Base-by-base conservation (phyloP, 2,797 vertebrate species). In the Bucorvus abyssinicus region DNA sequence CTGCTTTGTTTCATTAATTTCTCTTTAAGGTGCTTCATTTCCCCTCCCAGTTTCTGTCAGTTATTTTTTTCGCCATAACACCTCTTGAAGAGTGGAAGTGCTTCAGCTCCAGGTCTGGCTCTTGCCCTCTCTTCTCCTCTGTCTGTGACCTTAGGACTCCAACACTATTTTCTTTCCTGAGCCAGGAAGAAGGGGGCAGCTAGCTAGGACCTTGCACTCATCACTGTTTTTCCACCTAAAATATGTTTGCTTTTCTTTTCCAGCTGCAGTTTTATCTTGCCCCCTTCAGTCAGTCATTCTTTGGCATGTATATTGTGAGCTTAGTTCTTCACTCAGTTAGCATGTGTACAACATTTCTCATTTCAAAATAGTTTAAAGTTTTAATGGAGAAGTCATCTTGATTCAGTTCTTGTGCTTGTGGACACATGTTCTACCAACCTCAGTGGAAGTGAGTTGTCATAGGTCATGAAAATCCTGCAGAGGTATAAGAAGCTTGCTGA, bases 131-230 rank as follows among this genome's bases (percentile, higher is more conserved):
- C 57, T 92, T 96, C 78, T 95, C 40, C 47, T 90, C 84, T 96
- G 71, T 87, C 80, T 96, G 85, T 96, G 95, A 94, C 95, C 96
- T 91, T 87, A 93, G 77, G 87, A 79, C 91, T 97, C 96, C 96
- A 94, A 95, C 85, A 78, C 88, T 97, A 93, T 97, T 97, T 97
- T 97, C 80, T 97, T 97, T 97, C 96, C 96, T 93, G 95, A 89
- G 83, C 70, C 96, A 95, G 96, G 96, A 97, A 97, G 95, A 95
- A 94, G 76, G 44, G 93, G 89, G 89, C 93, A 95, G 83, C 84
- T 95, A 84, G 65, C 47, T 87, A 71, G 87, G 92, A 93, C 94
- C 68, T 95, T 93, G 87, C 90, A 94, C 87, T 96, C 95, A 95
- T 95, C 94, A 44, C 91, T 94, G 86, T 90, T 95, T 97, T 95